Conservation (phyloP, 2,797 vertebrate species). For the Cephalopachus bancanus region DNA sequence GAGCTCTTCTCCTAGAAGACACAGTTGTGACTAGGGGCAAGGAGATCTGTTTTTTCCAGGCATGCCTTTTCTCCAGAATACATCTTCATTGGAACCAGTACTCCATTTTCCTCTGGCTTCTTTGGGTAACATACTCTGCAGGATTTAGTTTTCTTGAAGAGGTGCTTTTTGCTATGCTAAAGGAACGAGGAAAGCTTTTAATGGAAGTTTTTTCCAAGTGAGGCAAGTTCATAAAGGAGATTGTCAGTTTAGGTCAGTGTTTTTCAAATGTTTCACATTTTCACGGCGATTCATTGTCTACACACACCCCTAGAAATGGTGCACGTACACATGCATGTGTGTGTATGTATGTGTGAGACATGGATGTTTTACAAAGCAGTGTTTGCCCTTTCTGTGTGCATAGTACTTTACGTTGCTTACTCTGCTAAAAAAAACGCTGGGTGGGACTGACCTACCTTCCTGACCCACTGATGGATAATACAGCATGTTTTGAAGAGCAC, state of each 20-base stretch:
- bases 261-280: neutral
- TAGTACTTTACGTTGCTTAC: neutral
- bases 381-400: neutral
- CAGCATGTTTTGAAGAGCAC: neutral
- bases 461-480: neutral
- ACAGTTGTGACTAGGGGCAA: neutral
- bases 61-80: neutral
- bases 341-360: neutral
- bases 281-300: neutral
- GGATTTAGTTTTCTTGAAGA: slow-evolving; percentile 46
- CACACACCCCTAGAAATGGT: neutral
- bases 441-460: neutral
- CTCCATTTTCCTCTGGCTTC: neutral
- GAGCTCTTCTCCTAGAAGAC: neutral
- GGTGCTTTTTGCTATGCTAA: neutral
- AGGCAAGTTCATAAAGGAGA: slow-evolving; percentile 24
- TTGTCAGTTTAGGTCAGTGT: neutral
- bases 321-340: too few relatives aligned
- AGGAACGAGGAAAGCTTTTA: slow-evolving; percentile 22
- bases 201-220: slow-evolving; percentile 17
- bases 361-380: neutral
- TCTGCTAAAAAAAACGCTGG: neutral
- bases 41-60: neutral
- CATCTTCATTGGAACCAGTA: neutral
- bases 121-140: neutral